Base-by-base conservation (phyloP, 2,113 vertebrate genomes). In the Misgurnus mizolepis region DNA sequence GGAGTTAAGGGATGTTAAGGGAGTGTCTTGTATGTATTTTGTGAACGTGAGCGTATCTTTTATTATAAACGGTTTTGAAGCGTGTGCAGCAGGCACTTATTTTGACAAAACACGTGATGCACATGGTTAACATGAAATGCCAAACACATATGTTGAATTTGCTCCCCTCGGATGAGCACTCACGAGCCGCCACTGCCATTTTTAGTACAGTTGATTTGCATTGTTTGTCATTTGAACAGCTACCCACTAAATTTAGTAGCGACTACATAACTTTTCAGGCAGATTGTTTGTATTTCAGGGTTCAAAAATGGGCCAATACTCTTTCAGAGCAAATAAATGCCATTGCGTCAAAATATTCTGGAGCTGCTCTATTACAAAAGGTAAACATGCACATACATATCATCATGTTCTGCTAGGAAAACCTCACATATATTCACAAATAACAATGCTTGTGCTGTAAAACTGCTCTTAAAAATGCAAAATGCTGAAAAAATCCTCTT, bases 331-430 rank as follows among this genome's bases (percentile, higher is more conserved):
- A 96, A 76, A 87, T 98, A 4, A 93, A 91, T 68, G 89, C 92
- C 15, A 17, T 93, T 0, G 86, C 92, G 67, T 90, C 90, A 45
- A 97, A 94, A 84, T 96, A 96, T 68, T 98, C 97, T 0, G 97
- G 97, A 65, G 95, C 95, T 56, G 92, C 93, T 49, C 86, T 98
- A 67, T 82, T 99, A 82, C 97, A 98, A 89, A 98, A 99, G 96
- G 97, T 98, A 92, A 83, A 64, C 49, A 4, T 73, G 7, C 22
- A 41, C 40, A 1, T 5, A 61, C 61, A 43, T 43, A 14, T 7
- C 8, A 41, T 27, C 40, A 3, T 7, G 6, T 64, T 64, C 27
- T 27, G 22, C 27, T 58, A 40, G 39, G 14, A 4, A 14, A 53
- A 53, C 12, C 3, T 14, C 12, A 53, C 7, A n/a, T 58, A 3